Percentiles rank a stretch among this genome's conserved stretches.
Evolutionary conservation across 2,888 invertebrate species (phyloP).

Genomic region (Dolomedes plantarius): DNA sequence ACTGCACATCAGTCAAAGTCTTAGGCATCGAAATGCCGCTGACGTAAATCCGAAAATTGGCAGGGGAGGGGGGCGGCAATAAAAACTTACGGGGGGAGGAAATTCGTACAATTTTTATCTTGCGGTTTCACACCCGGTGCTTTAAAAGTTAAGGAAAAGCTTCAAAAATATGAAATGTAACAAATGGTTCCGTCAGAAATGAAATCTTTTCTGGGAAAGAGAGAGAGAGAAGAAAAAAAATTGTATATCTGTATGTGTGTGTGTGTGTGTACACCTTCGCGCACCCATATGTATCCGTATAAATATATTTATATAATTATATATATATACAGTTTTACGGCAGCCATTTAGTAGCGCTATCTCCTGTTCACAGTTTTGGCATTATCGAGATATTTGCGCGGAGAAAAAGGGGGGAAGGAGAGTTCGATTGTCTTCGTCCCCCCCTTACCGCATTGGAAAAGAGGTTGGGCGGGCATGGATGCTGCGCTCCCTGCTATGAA

Average conservation of each 20-base stretch:
- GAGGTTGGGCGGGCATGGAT: slow-evolving; percentile 10
- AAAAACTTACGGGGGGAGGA: neutral
- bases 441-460: neutral
- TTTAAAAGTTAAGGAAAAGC: slow-evolving; percentile 66
- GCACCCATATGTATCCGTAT: slow-evolving; percentile 3
- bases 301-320: slow-evolving; percentile 10
- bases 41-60: slow-evolving; percentile 50
- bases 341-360: slow-evolving; percentile 44
- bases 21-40: slow-evolving; percentile 39
- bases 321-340: slow-evolving; percentile 1
- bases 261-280: neutral
- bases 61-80: neutral
- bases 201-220: too few relatives aligned
- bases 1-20: slow-evolving; percentile 40
- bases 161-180: slow-evolving; percentile 38
- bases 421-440: slow-evolving; percentile 25
- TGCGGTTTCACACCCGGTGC: slow-evolving; percentile 62
- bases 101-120: slow-evolving; percentile 55
- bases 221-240: too few relatives aligned
- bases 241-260: neutral
- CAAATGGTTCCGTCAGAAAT: slow-evolving; percentile 50
- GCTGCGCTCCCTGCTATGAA: slow-evolving; percentile 58
- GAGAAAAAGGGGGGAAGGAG: slow-evolving; percentile 15
- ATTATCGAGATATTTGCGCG: slow-evolving; percentile 59
- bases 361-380: slow-evolving; percentile 70